Evolutionary conservation across 2,113 vertebrate species (phyloP).

Genomic region (Vanacampus margaritifer): DNA sequence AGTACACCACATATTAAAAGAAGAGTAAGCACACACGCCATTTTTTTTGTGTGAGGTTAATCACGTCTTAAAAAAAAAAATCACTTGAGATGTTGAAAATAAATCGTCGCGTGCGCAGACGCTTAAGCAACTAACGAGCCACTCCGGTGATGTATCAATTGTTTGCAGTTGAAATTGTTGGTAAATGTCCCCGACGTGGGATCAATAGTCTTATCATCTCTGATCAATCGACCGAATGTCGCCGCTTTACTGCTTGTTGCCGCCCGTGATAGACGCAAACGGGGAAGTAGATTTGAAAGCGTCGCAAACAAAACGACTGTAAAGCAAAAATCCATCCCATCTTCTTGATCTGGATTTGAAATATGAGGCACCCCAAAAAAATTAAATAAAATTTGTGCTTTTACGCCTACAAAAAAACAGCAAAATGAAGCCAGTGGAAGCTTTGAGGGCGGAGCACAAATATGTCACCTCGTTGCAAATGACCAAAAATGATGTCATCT

Average conservation of each 20-base stretch:
- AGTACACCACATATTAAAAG: too few species aligned
- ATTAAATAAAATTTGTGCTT: not conserved
- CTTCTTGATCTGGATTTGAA: too few species aligned
- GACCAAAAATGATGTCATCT: too few species aligned
- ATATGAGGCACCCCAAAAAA: not conserved
- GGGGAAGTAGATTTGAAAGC: slow-evolving; percentile 5
- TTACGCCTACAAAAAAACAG: not conserved
- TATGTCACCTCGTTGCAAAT: too few species aligned
- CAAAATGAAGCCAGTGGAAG: not conserved
- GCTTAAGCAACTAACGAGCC: not conserved
- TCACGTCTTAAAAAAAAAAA: not conserved
- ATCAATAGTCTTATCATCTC: not conserved
- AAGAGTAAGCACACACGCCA: not conserved
- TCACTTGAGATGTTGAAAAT: not conserved
- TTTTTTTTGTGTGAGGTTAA: not conserved
- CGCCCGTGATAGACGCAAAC: not conserved
- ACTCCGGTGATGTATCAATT: not conserved
- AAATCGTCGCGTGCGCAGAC: not conserved
- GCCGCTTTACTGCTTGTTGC: slow-evolving; percentile 5
- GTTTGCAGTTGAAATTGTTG: not conserved
- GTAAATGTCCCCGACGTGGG: not conserved
- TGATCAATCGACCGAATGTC: slow-evolving; percentile 2
- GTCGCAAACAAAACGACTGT: not conserved
- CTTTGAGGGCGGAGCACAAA: not conserved
- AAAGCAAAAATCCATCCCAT: not conserved